phyloP scores from a whole-genome alignment of 1,140 invertebrate genomes.

The Sycophaga agraensis region DNA sequence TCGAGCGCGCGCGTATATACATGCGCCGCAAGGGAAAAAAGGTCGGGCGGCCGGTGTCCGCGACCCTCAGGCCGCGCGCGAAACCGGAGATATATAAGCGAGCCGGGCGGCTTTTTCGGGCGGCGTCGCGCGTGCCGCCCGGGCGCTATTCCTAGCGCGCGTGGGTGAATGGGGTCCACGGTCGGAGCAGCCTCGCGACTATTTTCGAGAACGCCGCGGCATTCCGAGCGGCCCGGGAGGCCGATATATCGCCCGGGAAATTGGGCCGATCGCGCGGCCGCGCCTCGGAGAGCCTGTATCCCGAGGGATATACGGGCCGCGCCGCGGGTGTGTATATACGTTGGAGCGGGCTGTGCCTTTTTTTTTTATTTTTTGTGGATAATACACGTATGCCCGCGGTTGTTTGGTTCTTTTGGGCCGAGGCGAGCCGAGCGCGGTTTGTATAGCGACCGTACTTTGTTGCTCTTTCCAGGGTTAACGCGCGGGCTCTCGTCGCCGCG shows the following conservation, averaged over 20 bases:
- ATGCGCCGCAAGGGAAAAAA: too few relatives aligned
- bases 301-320: background rate
- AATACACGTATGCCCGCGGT: background rate
- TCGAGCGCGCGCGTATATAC: too few relatives aligned
- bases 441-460: too few relatives aligned
- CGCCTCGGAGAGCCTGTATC: background rate
- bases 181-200: constrained; percentile 34
- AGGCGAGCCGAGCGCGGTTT: too few relatives aligned
- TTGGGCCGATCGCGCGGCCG: constrained; percentile 5
- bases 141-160: constrained; percentile 43
- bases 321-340: background rate
- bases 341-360: background rate
- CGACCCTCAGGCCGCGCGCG: too few relatives aligned
- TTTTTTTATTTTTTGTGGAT: background rate
- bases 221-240: constrained; percentile 8
- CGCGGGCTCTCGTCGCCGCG: too few relatives aligned
- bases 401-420: too few relatives aligned
- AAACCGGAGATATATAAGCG: too few relatives aligned
- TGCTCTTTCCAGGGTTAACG: too few relatives aligned
- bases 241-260: background rate
- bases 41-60: too few relatives aligned
- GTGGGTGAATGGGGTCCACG: constrained; percentile 49
- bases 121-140: too few relatives aligned
- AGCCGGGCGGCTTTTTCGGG: too few relatives aligned
- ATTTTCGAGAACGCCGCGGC: constrained; percentile 38